Conservation (phyloP, 2,888 invertebrate genomes). For the Vandiemenella viatica region DNA sequence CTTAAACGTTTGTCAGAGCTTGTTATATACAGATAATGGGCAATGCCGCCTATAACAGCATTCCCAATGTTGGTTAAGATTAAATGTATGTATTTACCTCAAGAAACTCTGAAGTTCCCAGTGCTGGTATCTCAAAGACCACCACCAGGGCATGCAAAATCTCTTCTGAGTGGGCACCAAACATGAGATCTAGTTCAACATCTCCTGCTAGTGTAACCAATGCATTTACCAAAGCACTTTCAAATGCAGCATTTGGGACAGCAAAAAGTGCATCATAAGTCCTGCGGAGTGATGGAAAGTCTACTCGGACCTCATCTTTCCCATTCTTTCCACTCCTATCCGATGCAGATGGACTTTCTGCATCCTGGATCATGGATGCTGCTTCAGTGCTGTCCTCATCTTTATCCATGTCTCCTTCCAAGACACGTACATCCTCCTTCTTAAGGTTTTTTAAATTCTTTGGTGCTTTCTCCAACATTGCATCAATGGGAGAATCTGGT, state of each 20-base stretch:
- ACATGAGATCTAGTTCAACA: constrained; percentile 53
- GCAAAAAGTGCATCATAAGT: constrained; percentile 39
- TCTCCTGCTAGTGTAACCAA: constrained; percentile 55
- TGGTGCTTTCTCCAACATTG: constrained; percentile 37
- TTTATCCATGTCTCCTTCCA: constrained; percentile 72
- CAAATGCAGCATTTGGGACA: constrained; percentile 32
- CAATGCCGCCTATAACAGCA: too few species aligned
- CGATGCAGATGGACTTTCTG: constrained; percentile 9
- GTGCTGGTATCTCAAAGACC: constrained; percentile 59
- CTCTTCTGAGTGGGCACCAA: constrained; percentile 28
- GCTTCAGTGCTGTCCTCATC: constrained; percentile 55
- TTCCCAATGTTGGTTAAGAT: too few species aligned
- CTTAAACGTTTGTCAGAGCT: too few species aligned
- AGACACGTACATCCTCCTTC: constrained; percentile 55
- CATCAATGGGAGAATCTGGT: constrained; percentile 33
- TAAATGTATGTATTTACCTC: too few species aligned
- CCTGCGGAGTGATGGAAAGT: constrained; percentile 53
- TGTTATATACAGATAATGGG: too few species aligned
- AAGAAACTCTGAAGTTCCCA: constrained; percentile 63
- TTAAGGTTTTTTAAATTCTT: constrained; percentile 39
- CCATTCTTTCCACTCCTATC: background rate
- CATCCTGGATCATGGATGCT: constrained; percentile 20
- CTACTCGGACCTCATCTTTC: constrained; percentile 40
- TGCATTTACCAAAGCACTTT: constrained; percentile 57
- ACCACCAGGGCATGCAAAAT: constrained; percentile 48